phyloP scores from a whole-genome alignment of 2,888 invertebrate species.

The Drosophila acutilabella region DNA sequence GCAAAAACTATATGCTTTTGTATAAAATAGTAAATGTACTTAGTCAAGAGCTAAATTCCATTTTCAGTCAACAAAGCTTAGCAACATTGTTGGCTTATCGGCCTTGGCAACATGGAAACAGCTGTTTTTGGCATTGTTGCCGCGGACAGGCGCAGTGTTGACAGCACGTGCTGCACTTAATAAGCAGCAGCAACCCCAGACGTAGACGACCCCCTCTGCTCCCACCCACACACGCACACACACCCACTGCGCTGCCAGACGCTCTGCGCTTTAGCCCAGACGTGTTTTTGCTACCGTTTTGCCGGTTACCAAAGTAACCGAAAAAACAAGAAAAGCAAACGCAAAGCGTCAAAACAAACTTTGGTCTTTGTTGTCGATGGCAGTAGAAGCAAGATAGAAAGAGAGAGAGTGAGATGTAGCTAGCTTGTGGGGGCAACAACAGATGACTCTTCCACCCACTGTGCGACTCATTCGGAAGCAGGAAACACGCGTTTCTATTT shows the following conservation, averaged over 20 bases:
- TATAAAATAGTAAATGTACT: no score
- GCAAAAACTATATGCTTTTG: no score
- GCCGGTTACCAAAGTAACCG: conserved; percentile 69
- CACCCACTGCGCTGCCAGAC: conserved; percentile 2
- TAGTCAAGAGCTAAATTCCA: no score
- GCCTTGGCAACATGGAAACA: conserved; percentile 41
- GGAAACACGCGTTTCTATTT: conserved; percentile 67
- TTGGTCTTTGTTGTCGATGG: conserved; percentile 45
- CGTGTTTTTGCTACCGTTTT: conserved; percentile 63
- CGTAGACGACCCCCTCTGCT: conserved; percentile 2
- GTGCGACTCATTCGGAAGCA: conserved; percentile 42
- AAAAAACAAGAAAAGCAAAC: conserved; percentile 45
- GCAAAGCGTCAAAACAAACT: conserved; percentile 74
- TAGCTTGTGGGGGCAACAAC: conserved; percentile 6
- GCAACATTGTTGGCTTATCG: conserved; percentile 26
- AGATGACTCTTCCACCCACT: conserved; percentile 15
- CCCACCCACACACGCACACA: conserved; percentile 8
- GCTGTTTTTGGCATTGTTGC: conserved; percentile 50
- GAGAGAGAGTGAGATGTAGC: background rate
- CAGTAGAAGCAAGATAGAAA: conserved; percentile 4
- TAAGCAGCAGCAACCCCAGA: conserved; percentile 50
- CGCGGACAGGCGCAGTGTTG: conserved; percentile 64
- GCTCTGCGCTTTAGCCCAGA: conserved; percentile 39
- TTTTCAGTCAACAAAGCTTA: background rate
- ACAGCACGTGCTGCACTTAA: conserved; percentile 59